Conservation (phyloP, 2,797 vertebrate genomes). For the Sciaenops ocellatus region DNA sequence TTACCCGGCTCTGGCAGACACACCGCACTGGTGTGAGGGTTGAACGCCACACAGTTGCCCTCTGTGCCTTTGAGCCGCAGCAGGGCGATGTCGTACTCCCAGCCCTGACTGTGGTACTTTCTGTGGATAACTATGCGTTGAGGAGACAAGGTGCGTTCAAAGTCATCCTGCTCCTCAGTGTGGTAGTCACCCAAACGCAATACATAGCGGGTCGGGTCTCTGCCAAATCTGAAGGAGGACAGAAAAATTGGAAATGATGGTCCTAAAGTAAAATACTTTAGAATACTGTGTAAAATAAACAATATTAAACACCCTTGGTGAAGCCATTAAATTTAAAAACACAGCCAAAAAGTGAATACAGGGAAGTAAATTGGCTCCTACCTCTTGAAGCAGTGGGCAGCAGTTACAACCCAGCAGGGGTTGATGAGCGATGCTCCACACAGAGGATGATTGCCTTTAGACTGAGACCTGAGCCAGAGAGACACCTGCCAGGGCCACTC, state of each 20-base stretch:
- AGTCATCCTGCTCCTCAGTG: slow-evolving; percentile 89
- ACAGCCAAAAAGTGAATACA: neutral
- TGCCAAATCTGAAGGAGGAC: slow-evolving; percentile 84
- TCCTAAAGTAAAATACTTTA: no score
- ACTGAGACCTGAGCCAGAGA: slow-evolving; percentile 86
- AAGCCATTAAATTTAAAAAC: neutral
- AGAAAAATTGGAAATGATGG: neutral
- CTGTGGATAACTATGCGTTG: slow-evolving; percentile 88
- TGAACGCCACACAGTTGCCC: slow-evolving; percentile 88
- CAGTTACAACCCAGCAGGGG: slow-evolving; percentile 91
- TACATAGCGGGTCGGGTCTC: slow-evolving; percentile 86
- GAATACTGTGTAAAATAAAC: neutral
- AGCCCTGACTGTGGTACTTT: slow-evolving; percentile 88
- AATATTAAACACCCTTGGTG: neutral
- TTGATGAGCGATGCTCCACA: slow-evolving; percentile 90
- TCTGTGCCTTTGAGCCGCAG: slow-evolving; percentile 87
- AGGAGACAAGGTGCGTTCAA: slow-evolving; percentile 87
- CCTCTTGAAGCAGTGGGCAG: slow-evolving; percentile 96
- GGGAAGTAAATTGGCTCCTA: slow-evolving; percentile 54
- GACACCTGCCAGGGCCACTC: slow-evolving; percentile 88
- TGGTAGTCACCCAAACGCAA: slow-evolving; percentile 91
- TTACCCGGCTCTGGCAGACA: slow-evolving; percentile 84
- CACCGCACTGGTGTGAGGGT: slow-evolving; percentile 86
- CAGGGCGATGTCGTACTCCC: slow-evolving; percentile 92
- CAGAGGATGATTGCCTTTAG: slow-evolving; percentile 86